Evolutionary conservation across 1,140 invertebrate species (phyloP).

Genomic region (Rhopalosiphum padi): DNA sequence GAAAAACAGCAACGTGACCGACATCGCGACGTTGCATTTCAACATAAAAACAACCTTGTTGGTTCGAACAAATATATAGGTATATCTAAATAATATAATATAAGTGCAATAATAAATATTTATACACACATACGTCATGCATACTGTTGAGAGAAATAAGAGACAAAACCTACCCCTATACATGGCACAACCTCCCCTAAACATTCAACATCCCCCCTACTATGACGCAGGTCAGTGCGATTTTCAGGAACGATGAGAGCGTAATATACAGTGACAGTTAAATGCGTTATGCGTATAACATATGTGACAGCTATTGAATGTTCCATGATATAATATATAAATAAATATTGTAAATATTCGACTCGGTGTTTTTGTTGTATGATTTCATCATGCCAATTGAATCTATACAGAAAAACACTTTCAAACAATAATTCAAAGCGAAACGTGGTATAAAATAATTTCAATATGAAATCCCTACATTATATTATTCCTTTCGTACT

Average conservation of each 20-base stretch:
- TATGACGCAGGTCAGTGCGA: not conserved
- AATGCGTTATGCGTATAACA: not conserved
- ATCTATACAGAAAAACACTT: not conserved
- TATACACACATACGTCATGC: not conserved
- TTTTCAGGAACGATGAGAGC: not conserved
- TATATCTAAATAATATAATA: not conserved
- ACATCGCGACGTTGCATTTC: not conserved
- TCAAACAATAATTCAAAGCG: not conserved
- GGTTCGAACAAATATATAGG: not conserved
- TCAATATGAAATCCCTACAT: not conserved
- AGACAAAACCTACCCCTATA: not conserved
- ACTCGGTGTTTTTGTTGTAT: not conserved
- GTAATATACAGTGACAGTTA: not conserved
- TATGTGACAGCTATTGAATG: not conserved
- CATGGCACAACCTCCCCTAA: not conserved
- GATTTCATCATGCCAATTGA: not conserved
- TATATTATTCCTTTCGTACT: not conserved
- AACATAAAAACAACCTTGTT: not conserved
- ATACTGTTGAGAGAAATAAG: not conserved
- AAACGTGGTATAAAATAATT: not conserved
- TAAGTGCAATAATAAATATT: not conserved
- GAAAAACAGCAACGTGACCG: slow-evolving; percentile 8
- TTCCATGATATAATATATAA: not conserved
- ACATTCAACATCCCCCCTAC: not conserved
- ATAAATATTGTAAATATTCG: not conserved